phyloP scores from a whole-genome alignment of 2,113 vertebrate genomes.

The Solea senegalensis region DNA sequence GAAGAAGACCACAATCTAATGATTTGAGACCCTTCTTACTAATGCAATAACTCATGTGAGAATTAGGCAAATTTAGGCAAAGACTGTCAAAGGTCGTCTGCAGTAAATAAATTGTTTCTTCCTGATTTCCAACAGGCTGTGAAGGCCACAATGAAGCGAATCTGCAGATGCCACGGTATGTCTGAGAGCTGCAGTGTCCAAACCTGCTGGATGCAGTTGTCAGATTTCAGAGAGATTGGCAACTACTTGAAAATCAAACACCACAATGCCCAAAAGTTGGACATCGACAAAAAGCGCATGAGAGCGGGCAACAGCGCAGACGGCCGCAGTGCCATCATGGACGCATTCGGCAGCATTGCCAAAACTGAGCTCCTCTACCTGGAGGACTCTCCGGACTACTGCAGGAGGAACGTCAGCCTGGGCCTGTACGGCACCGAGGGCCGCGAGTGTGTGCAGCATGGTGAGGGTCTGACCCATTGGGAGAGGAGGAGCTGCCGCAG shows the following conservation, averaged over 20 bases:
- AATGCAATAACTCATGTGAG: no score
- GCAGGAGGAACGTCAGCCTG: conserved; percentile 86
- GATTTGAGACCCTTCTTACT: no score
- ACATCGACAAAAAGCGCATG: conserved; percentile 86
- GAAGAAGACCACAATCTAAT: no score
- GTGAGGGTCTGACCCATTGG: conserved; percentile 83
- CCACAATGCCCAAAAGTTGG: conserved; percentile 88
- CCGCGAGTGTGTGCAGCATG: conserved; percentile 89
- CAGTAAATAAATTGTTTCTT: neutral
- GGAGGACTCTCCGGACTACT: conserved; percentile 97
- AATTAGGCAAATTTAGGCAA: no score
- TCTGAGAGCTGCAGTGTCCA: conserved; percentile 96
- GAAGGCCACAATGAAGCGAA: conserved; percentile 89
- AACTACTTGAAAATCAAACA: conserved; percentile 93
- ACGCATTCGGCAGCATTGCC: conserved; percentile 83
- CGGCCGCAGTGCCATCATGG: conserved; percentile 81
- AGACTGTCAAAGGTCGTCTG: no score
- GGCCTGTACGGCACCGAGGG: conserved; percentile 93
- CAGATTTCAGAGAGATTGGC: conserved; percentile 90
- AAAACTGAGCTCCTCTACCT: conserved; percentile 89
- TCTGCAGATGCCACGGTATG: conserved; percentile 96
- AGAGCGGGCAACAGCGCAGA: conserved; percentile 91
- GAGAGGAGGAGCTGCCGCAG: conserved; percentile 88
- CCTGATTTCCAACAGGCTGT: conserved; percentile 83
- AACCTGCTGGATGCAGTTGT: conserved; percentile 95